Percentiles rank a stretch among this genome's conserved stretches.
These are phyloP conservation scores for Byasa hedistus DNA, from an alignment of 2,888 invertebrate genomes.

Conservation along the genomic window DNA sequence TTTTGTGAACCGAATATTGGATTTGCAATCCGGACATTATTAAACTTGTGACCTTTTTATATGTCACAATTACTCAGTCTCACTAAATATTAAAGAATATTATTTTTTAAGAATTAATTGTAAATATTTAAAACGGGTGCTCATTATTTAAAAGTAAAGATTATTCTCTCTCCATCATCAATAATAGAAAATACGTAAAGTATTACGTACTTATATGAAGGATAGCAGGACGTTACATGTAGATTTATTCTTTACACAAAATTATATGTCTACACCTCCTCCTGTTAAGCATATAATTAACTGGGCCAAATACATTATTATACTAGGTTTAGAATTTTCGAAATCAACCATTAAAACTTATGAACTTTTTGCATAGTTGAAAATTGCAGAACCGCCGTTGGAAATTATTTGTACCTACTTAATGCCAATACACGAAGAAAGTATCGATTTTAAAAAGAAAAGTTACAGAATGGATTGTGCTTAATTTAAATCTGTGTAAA, in stretches of 20 bases:
- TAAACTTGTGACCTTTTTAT: slow-evolving; percentile 11
- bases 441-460: background rate
- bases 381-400: slow-evolving; percentile 44
- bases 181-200: too few relatives aligned
- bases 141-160: too few relatives aligned
- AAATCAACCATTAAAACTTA: slow-evolving; percentile 61
- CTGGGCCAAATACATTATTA: slow-evolving; percentile 22
- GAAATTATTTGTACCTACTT: slow-evolving; percentile 6
- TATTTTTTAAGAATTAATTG: background rate
- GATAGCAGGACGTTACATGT: background rate
- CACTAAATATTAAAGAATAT: background rate
- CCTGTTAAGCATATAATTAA: slow-evolving; percentile 5
- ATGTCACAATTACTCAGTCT: background rate
- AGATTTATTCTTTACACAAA: background rate
- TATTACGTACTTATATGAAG: background rate
- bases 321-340: slow-evolving; percentile 61
- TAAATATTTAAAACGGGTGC: background rate
- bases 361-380: slow-evolving; percentile 37
- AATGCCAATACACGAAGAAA: background rate
- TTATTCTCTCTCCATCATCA: too few relatives aligned
- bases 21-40: slow-evolving; percentile 28
- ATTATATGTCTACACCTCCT: background rate
- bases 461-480: background rate
- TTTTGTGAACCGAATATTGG: slow-evolving; percentile 43
- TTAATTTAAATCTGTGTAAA: background rate